Conservation (phyloP, 2,888 invertebrate species). For the Epirrita christyi region DNA sequence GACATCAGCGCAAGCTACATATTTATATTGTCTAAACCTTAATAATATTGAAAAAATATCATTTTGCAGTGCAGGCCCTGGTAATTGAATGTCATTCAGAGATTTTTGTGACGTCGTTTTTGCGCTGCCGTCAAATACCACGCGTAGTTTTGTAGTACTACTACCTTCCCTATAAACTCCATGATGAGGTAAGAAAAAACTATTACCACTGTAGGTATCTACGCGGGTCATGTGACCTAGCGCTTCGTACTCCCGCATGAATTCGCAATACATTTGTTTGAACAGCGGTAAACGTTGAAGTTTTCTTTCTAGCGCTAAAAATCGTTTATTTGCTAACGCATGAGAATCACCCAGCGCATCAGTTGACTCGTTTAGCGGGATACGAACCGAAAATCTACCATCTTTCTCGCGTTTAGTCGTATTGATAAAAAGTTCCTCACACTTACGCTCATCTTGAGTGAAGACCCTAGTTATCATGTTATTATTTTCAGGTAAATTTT, state of each 20-base stretch:
- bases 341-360: constrained; percentile 3
- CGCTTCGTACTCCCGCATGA: constrained; percentile 17
- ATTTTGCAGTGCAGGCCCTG: constrained; percentile 4
- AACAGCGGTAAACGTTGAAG: constrained; percentile 1
- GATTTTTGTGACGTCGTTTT: constrained; percentile 1
- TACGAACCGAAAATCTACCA: constrained; percentile 7
- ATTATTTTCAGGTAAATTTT: not conserved
- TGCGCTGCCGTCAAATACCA: constrained; percentile 20
- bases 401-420: constrained; percentile 3
- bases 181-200: constrained; percentile 14
- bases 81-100: constrained; percentile 3
- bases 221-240: constrained; percentile 25
- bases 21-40: constrained; percentile 6
- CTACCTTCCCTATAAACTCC: constrained; percentile 23
- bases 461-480: not conserved
- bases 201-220: not conserved
- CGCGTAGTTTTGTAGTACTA: no score
- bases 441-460: constrained; percentile 1
- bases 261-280: constrained; percentile 17
- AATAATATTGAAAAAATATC: constrained; percentile 1
- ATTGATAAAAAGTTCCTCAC: constrained; percentile 5
- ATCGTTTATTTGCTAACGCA: no score
- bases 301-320: constrained; percentile 8
- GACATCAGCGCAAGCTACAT: constrained; percentile 1
- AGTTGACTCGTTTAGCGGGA: constrained; percentile 9